Base-by-base conservation (phyloP, 2,888 invertebrate species). In the Anthoptus insignis region DNA sequence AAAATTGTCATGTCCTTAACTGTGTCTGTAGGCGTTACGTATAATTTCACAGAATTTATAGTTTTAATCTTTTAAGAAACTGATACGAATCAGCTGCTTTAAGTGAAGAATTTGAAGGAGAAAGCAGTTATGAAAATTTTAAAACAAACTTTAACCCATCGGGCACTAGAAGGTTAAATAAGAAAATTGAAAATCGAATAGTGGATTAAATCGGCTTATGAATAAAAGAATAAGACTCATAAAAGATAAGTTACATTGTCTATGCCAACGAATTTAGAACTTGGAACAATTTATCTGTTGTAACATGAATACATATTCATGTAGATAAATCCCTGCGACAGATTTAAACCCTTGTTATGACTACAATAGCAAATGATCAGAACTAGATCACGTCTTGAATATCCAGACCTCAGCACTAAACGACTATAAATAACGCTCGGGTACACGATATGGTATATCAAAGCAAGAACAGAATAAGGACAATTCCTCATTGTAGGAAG, bases 401-500 rank as follows among this genome's bases (percentile, higher is more conserved):
- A 52, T 39, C 49, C 47, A 59, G 27, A 29, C 52, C 21, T 47
- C n/a, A 34, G 22, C 45, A 32, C 47, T 32, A 47, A 32, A 34
- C 11, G 11, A 53, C 53, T 32, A 45, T 60, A 60, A 53, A 53
- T 60, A 53, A 27, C 19, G n/a, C 27, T 42, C 16, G 42, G 42
- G 13, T 19, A 42, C 22, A 59, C 59, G 24, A 29, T 52, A 50
- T 52, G 24, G 21, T 52, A 42, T 58, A 47, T 52, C 57, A 66
- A 59, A 42, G 19, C 58, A 14, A 42, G 54, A 54, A 64, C 61
- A 57, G 61, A 57, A 66, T 50, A 37, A 16, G 42, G 42, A 58
- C 47, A 56, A 42, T 29, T 42, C 29, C 66, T 75, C 73, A 73
- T 73, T 77, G 79, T 73, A 67, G 68, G 78, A 76, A 76, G 78